Conservation (phyloP, 2,797 vertebrate species). For the Oophaga sylvatica region DNA sequence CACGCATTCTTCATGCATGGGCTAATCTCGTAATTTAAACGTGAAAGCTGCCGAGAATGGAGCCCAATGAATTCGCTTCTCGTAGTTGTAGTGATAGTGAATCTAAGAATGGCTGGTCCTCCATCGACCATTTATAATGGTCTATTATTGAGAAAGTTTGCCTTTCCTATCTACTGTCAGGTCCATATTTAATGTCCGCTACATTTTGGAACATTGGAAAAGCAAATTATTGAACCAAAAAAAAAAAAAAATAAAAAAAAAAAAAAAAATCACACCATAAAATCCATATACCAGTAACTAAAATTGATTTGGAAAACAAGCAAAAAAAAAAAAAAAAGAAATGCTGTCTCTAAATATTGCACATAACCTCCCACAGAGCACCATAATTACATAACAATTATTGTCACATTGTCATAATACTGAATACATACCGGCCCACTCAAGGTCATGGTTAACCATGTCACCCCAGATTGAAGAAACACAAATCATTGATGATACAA, state of each 20-base stretch:
- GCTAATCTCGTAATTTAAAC: slow-evolving; percentile 1
- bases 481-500: not conserved
- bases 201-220: not conserved
- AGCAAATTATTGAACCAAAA: not conserved
- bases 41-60: not conserved
- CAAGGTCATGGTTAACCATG: not conserved
- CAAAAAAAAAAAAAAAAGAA: not conserved
- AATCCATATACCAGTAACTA: not conserved
- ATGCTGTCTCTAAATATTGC: not conserved
- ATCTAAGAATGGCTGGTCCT: not conserved
- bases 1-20: not conserved
- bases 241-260: too few species aligned
- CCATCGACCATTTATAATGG: not conserved
- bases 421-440: not conserved
- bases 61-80: not conserved
- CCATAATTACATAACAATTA: not conserved
- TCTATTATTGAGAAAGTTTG: not conserved
- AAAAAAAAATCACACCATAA: not conserved
- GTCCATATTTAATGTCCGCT: not conserved
- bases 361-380: not conserved
- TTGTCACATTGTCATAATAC: not conserved
- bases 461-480: not conserved
- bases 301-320: not conserved
- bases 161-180: not conserved
- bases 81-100: too few species aligned